phyloP scores from a whole-genome alignment of 2,113 vertebrate genomes.

The Connochaetes taurinus region DNA sequence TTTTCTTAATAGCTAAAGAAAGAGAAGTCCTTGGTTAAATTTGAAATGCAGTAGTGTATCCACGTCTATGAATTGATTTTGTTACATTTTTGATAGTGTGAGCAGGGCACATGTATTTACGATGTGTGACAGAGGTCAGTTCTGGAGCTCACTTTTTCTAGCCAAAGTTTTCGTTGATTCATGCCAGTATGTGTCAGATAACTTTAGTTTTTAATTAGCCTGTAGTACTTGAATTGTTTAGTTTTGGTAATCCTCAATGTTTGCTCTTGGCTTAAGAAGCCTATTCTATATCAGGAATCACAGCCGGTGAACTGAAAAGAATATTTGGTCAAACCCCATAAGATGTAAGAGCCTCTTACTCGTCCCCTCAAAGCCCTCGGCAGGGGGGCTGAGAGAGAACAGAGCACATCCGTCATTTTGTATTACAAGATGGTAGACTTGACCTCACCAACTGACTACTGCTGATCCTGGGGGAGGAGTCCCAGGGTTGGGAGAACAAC shows the following conservation, averaged over 20 bases:
- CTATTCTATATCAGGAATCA: background rate
- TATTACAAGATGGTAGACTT: background rate
- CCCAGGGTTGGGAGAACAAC: background rate
- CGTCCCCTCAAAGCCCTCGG: background rate
- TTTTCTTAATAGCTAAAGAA: conserved; percentile 28
- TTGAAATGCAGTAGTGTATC: background rate
- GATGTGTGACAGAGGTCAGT: background rate
- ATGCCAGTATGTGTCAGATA: background rate
- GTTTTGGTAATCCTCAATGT: background rate
- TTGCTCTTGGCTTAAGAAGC: background rate
- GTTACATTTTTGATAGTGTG: background rate
- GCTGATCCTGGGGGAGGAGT: background rate
- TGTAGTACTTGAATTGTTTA: background rate
- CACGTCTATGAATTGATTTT: background rate
- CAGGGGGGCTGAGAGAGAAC: background rate
- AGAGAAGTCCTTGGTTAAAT: background rate
- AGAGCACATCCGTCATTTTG: rapidly evolving
- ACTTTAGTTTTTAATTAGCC: background rate
- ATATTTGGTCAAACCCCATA: background rate
- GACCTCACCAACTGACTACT: background rate
- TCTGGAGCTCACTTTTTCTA: background rate
- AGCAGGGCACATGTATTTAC: background rate
- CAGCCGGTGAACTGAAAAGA: background rate
- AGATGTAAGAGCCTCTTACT: background rate
- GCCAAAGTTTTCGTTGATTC: background rate